Conservation (phyloP, 2,888 invertebrate genomes). For the Rotaria socialis region DNA sequence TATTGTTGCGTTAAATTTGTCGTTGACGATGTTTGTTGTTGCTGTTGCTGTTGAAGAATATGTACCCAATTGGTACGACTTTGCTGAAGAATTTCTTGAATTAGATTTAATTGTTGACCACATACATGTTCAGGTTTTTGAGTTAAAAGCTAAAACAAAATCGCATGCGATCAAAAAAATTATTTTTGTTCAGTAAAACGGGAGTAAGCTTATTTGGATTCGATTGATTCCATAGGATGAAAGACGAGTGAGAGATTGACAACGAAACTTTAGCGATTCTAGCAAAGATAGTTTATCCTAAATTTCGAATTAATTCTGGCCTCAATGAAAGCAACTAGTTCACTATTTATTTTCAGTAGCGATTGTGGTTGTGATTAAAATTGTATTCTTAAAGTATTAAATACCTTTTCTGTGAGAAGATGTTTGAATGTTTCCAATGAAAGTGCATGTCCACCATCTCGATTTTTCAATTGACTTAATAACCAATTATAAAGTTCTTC, state of each 20-base stretch:
- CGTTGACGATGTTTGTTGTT: neutral
- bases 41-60: neutral
- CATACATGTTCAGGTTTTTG: conserved; percentile 14
- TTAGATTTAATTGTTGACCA: conserved; percentile 26
- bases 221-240: too few relatives aligned
- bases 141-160: conserved; percentile 1
- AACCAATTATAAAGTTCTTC: conserved; percentile 91
- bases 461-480: conserved; percentile 79
- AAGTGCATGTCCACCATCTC: conserved; percentile 77
- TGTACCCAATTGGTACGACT: neutral
- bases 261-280: too few relatives aligned
- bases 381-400: neutral
- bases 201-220: too few relatives aligned
- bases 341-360: too few relatives aligned
- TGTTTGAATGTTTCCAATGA: conserved; percentile 80
- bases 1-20: neutral
- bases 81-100: conserved; percentile 32
- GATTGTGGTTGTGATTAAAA: too few relatives aligned
- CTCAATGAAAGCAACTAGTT: too few relatives aligned
- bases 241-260: too few relatives aligned
- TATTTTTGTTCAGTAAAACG: too few relatives aligned
- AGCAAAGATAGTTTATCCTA: too few relatives aligned
- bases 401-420: conserved; percentile 75
- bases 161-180: too few relatives aligned
- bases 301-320: too few relatives aligned